phyloP scores from a whole-genome alignment of 2,113 vertebrate genomes.

The Synchiropus splendidus region DNA sequence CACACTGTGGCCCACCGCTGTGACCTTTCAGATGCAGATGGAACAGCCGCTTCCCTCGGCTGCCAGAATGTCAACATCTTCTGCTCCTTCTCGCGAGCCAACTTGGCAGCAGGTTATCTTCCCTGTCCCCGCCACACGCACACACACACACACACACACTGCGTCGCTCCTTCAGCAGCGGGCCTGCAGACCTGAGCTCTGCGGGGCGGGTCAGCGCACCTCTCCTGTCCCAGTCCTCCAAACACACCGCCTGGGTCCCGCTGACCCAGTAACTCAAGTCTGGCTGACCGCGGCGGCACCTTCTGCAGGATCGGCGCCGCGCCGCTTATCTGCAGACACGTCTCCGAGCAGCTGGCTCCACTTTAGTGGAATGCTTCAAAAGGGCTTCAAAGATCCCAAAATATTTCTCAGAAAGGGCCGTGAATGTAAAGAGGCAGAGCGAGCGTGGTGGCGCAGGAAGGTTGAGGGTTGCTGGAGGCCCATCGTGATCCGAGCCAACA shows the following conservation, averaged over 20 bases:
- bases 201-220: conserved; percentile 48
- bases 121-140: conserved; percentile 24
- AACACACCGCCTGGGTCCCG: conserved; percentile 21
- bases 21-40: conserved; percentile 61
- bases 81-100: conserved; percentile 30
- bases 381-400: conserved; percentile 6
- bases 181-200: conserved; percentile 6
- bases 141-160: conserved; percentile 3
- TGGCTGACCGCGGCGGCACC: too few species aligned
- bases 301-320: conserved; percentile 15
- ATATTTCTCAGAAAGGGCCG: too few species aligned
- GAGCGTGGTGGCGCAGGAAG: too few species aligned
- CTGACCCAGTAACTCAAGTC: conserved; percentile 42
- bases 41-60: conserved; percentile 40
- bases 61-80: conserved; percentile 64
- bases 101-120: conserved; percentile 48
- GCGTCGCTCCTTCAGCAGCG: conserved; percentile 2
- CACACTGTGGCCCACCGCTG: conserved; percentile 25
- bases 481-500: too few species aligned
- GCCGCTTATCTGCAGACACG: neutral
- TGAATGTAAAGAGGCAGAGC: too few species aligned
- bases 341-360: neutral
- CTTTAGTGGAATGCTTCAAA: conserved; percentile 3
- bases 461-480: too few species aligned
- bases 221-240: conserved; percentile 29